Conservation (phyloP, 2,797 vertebrate genomes). For the Yasuhikotakia modesta region DNA sequence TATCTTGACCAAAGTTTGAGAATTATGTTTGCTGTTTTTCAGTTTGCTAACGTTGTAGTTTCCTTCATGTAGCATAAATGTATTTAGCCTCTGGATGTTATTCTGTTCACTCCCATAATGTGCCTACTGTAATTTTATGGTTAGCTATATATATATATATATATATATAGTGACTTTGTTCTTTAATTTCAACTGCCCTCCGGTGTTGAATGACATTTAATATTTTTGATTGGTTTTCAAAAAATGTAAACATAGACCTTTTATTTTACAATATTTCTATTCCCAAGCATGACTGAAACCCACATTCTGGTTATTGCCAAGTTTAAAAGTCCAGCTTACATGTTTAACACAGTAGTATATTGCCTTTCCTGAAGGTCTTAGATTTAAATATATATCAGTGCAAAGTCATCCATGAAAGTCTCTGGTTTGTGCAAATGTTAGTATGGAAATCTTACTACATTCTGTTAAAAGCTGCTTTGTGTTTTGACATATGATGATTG, state of each 20-base stretch:
- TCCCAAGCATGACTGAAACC: no score
- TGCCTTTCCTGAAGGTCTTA: background rate
- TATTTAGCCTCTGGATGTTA: background rate
- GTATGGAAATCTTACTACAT: background rate
- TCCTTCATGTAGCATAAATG: no score
- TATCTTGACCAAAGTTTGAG: no score
- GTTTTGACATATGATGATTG: slow-evolving; percentile 4
- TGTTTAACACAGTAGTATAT: background rate
- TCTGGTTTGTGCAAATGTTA: no score
- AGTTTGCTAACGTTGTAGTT: background rate
- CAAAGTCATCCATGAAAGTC: background rate
- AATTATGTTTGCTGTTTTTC: no score
- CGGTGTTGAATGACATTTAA: background rate
- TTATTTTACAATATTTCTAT: no score
- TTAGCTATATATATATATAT: background rate
- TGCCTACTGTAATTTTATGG: background rate
- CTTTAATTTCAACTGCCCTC: background rate
- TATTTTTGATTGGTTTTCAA: background rate
- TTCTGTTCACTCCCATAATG: background rate
- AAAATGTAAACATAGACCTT: background rate
- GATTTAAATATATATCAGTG: background rate
- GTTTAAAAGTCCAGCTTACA: no score
- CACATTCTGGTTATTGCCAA: no score
- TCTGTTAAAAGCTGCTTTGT: background rate
- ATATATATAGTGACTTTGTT: background rate